phyloP scores from a whole-genome alignment of 2,888 invertebrate species.

The Caenorhabditis becei region DNA sequence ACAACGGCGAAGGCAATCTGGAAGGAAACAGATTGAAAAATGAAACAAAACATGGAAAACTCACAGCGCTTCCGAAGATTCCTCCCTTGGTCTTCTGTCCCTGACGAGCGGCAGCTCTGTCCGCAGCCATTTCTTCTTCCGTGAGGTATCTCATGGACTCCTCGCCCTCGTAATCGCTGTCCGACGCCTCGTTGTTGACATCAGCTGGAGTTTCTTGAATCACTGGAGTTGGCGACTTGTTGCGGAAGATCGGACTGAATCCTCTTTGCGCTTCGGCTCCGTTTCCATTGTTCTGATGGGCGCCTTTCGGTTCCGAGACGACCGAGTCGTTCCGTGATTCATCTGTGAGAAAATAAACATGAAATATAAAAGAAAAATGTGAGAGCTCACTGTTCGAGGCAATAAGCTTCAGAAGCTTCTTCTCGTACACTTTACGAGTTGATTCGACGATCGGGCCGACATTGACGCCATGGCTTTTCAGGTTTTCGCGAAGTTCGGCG shows the following conservation, averaged over 20 bases:
- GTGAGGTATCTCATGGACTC: constrained; percentile 64
- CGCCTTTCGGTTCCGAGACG: not conserved
- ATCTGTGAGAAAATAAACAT: no score
- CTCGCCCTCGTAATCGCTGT: constrained; percentile 59
- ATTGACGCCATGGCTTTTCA: constrained; percentile 24
- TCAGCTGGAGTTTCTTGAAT: not conserved
- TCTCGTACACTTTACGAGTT: constrained; percentile 51
- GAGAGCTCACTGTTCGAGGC: constrained; percentile 24
- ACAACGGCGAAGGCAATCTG: constrained; percentile 21
- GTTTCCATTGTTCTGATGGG: constrained; percentile 12
- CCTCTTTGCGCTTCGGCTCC: not conserved
- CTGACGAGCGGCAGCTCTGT: constrained; percentile 16
- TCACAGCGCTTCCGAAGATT: constrained; percentile 12
- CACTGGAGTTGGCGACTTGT: constrained; percentile 2
- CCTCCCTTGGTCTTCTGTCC: not conserved
- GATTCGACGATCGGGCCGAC: constrained; percentile 52
- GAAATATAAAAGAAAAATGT: no score
- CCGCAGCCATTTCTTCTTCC: constrained; percentile 62
- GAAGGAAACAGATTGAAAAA: constrained; percentile 10
- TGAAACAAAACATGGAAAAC: not conserved
- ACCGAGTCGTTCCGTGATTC: constrained; percentile 1
- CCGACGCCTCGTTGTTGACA: constrained; percentile 6
- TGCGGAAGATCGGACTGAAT: constrained; percentile 7
- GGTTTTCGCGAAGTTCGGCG: constrained; percentile 32
- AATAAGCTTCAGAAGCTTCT: constrained; percentile 43